Conservation (phyloP, 2,888 invertebrate genomes). For the Auanema freiburgensis region DNA sequence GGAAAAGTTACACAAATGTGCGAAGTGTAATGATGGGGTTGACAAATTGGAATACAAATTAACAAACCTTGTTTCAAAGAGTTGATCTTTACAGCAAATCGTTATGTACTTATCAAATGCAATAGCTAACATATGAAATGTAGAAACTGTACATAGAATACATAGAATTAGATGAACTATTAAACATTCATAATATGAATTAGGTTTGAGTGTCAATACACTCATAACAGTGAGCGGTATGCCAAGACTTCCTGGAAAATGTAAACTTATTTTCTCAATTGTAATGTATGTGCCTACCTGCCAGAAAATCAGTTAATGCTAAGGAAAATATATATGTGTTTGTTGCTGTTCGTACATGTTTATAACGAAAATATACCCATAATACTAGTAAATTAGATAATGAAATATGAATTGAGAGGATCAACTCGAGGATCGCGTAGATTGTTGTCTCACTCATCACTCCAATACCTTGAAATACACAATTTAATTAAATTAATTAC, state of each 20-base stretch:
- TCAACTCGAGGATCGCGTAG: constrained; percentile 57
- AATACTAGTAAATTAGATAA: constrained; percentile 60
- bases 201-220: constrained; percentile 50
- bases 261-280: not conserved
- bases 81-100: constrained; percentile 54
- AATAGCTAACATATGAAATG: constrained; percentile 62
- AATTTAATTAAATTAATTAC: no score
- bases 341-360: constrained; percentile 59
- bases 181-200: constrained; percentile 53
- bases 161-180: constrained; percentile 59
- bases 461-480: no score
- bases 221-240: constrained; percentile 61
- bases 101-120: constrained; percentile 63
- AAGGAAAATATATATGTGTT: constrained; percentile 63
- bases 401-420: constrained; percentile 59
- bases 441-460: constrained; percentile 33
- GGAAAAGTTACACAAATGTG: no score
- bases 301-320: constrained; percentile 61
- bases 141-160: constrained; percentile 62
- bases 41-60: no score
- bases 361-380: constrained; percentile 50
- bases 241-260: constrained; percentile 49
- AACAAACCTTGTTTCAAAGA: constrained; percentile 43
- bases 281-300: no score
- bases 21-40: no score